Base-by-base conservation (phyloP, 2,113 vertebrate species). In the Cairina moschata region DNA sequence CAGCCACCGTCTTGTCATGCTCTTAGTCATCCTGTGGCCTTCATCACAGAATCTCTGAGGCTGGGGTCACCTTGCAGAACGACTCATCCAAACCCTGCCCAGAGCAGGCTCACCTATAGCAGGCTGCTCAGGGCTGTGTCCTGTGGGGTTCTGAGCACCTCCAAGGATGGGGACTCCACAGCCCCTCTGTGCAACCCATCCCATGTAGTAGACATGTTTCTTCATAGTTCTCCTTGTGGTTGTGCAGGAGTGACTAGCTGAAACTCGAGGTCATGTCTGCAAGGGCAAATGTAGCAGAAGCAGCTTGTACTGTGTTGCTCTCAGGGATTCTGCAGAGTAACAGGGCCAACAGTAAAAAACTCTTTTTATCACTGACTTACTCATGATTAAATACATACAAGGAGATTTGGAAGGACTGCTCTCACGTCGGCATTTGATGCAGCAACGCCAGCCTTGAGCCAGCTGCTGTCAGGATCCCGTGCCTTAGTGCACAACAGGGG, bases 321-420 rank as follows among this genome's bases (percentile, higher is more conserved):
- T 2, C 66, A 59, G 52, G 69, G 82, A 36, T 55, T 72, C 58
- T 85, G n/a, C 62, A 62, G 40, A 31, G 28, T 81, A 55, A 36
- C 42, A 28, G 72, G 67, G 31, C 42, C 76, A n/a, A 38, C 54
- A 85, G 18, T 82, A 59, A 95, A 92, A 67, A 12, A 25, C 48
- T 50, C 8, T 17, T 93, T 86, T 94, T 85, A 36, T 87, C 28
- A 8, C 34, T 67, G 71, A 66, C 21, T 23, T 68, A 82, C 63
- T 65, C 17, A 2, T 88, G 78, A 86, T 88, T 83, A 74, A 95
- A 97, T 88, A 88, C 59, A 65, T 90, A 83, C 59, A 83, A 90
- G 87, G 87, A 85, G 60, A 68, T 91, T 71, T 84, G 72, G 77
- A 94, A 88, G 17, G 62, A 22, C 65, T 86, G 34, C 32, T 96